A percentile compares a stretch with the other conserved stretches of the same genome.
Evolutionary conservation across 1,140 invertebrate genomes (phyloP).

Genomic region (Lethrus apterus): DNA sequence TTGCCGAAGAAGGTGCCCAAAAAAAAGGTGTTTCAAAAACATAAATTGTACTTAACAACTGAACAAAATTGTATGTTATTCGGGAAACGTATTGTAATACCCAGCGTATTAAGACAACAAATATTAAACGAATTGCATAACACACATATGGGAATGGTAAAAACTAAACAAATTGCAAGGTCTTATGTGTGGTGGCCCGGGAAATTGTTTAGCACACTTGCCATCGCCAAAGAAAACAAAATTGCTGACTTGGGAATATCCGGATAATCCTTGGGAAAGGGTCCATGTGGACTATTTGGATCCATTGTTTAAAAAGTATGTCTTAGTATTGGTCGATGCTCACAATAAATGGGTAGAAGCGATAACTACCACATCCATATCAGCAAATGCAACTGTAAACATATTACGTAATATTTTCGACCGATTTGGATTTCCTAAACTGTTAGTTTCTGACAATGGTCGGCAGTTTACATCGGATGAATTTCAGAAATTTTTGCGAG

Average conservation of each 20-base stretch:
- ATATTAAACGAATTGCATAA: constrained; percentile 37
- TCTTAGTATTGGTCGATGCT: constrained; percentile 43
- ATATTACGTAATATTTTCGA: constrained; percentile 30
- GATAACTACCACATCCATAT: constrained; percentile 16
- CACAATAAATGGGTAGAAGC: constrained; percentile 42
- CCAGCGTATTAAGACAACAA: constrained; percentile 22
- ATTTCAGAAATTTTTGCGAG: constrained; percentile 35
- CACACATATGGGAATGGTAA: constrained; percentile 39
- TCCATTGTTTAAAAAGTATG: constrained; percentile 35
- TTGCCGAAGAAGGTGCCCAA: not conserved
- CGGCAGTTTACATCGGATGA: constrained; percentile 35
- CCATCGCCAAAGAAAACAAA: not conserved
- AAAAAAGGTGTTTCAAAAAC: constrained; percentile 11
- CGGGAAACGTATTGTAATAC: constrained; percentile 37
- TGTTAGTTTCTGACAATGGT: constrained; percentile 39
- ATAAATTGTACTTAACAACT: constrained; percentile 21
- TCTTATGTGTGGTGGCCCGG: constrained; percentile 42
- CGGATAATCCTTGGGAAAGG: constrained; percentile 38
- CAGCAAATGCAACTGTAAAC: constrained; percentile 19
- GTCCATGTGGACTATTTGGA: constrained; percentile 44
- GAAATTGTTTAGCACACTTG: constrained; percentile 15
- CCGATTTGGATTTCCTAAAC: constrained; percentile 34
- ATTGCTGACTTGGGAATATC: constrained; percentile 13
- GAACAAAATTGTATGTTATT: constrained; percentile 25
- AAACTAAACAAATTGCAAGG: constrained; percentile 40